Percentiles rank a stretch among this genome's conserved stretches.
These are phyloP conservation scores for Etheostoma nigrum DNA, from an alignment of 2,797 vertebrate genomes.

Conservation along the genomic window DNA sequence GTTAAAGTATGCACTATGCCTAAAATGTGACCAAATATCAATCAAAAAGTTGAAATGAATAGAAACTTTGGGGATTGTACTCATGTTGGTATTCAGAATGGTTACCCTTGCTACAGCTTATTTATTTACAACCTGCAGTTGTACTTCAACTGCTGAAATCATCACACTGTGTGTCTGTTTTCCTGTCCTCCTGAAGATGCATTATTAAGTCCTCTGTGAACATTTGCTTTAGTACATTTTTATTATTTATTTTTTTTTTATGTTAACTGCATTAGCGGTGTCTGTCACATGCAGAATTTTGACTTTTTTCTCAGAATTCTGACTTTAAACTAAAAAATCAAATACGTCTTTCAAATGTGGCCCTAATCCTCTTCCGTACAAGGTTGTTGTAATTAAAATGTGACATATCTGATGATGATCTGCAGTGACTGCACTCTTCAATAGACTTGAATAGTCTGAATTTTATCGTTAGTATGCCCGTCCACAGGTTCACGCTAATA, in stretches of 20 bases:
- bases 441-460: conserved; percentile 22
- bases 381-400: conserved; percentile 25
- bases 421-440: conserved; percentile 19
- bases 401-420: conserved; percentile 39
- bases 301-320: too few species aligned
- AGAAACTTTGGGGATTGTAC: background rate
- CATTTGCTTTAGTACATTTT: background rate
- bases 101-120: background rate
- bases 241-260: background rate
- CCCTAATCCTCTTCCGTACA: background rate
- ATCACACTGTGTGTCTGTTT: background rate
- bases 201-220: conserved; percentile 11
- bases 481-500: conserved; percentile 58
- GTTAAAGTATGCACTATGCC: background rate
- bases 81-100: background rate
- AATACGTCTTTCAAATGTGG: too few species aligned
- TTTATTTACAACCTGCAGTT: background rate
- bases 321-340: too few species aligned
- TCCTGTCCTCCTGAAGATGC: conserved; percentile 10
- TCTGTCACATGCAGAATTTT: background rate
- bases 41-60: background rate
- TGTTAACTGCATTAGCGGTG: background rate
- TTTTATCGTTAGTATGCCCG: conserved; percentile 49
- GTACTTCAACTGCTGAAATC: background rate
- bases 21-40: background rate